Base-by-base conservation (phyloP, 2,113 vertebrate species). In the Nothoprocta pentlandii region DNA sequence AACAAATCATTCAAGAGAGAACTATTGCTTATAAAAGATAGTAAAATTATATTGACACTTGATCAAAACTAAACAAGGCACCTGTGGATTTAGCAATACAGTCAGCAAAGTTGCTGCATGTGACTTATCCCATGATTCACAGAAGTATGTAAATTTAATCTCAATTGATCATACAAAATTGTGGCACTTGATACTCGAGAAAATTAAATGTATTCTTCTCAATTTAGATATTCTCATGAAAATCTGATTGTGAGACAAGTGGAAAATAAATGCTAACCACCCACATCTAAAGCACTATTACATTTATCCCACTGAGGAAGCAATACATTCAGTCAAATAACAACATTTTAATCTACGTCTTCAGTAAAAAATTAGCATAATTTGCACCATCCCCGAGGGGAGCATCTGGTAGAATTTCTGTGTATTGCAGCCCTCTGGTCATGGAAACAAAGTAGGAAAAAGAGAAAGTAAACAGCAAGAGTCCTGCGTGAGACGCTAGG, bases 311-410 rank as follows among this genome's bases (percentile, higher is more conserved):
- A 53, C 49, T 2, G 28, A 78, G 53, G 86, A 95, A 78, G 66
- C 80, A 89, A 87, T 76, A 63, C 39, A 46, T 54, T 77, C 92
- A 87, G 77, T 89, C 89, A 90, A 85, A 63, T 56, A 87, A 85
- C 84, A 82, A 86, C 85, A 90, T 91, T 92, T 96, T 53, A n/a
- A 93, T 82, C 87, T 74, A 77, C 63, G 85, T 78, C 76, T 90
- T 88, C 87, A 79, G 85, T 91, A 95, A 71, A 94, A 49, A 88
- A 61, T 47, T 6, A 77, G 42, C 56, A 83, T 80, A n/a, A 51
- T 80, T 49, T 88, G 64, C 82, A 86, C 53, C 73, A 64, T 85
- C 85, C 71, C 44, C 79, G 91, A 80, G 39, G 34, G 92, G 67
- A 74, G 32, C 20, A 78, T 90, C 56, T 80, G 76, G 61, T 67